phyloP scores from a whole-genome alignment of 2,888 invertebrate genomes.

The Choreutis nemorana region DNA sequence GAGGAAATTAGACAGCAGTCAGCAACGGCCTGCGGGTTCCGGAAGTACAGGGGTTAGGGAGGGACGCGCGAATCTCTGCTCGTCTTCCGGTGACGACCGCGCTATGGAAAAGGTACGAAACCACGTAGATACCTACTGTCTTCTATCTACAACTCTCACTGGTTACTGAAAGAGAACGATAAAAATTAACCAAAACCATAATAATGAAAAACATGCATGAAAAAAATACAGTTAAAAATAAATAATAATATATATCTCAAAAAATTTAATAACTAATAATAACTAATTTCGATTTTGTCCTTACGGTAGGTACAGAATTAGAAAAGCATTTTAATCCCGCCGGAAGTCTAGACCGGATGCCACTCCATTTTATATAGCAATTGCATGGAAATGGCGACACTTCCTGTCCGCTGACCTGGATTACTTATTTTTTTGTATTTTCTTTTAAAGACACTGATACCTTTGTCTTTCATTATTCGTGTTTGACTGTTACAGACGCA shows the following conservation, averaged over 20 bases:
- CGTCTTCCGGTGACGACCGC: conserved; percentile 40
- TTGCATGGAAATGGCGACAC: conserved; percentile 39
- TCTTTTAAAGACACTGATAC: too few species aligned
- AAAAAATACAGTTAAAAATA: too few species aligned
- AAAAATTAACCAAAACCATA: too few species aligned
- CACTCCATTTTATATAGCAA: conserved; percentile 40
- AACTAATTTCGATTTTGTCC: conserved; percentile 3
- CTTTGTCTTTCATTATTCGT: too few species aligned
- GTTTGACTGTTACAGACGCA: too few species aligned
- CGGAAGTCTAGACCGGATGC: conserved; percentile 38
- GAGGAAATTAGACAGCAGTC: conserved; percentile 59
- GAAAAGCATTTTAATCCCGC: conserved; percentile 24
- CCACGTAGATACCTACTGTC: conserved; percentile 11
- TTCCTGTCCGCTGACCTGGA: conserved; percentile 31
- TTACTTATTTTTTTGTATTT: too few species aligned
- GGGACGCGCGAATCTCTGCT: conserved; percentile 35
- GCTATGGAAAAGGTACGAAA: conserved; percentile 32
- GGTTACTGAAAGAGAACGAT: too few species aligned
- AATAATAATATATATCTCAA: conserved; percentile 1
- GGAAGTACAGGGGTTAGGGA: conserved; percentile 31
- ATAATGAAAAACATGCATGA: too few species aligned
- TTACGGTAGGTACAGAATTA: conserved; percentile 12
- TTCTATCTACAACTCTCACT: neutral
- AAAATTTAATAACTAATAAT: neutral
- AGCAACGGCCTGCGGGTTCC: conserved; percentile 39